phyloP scores from a whole-genome alignment of 23 tunicate genomes.

The Corella eumyota region DNA sequence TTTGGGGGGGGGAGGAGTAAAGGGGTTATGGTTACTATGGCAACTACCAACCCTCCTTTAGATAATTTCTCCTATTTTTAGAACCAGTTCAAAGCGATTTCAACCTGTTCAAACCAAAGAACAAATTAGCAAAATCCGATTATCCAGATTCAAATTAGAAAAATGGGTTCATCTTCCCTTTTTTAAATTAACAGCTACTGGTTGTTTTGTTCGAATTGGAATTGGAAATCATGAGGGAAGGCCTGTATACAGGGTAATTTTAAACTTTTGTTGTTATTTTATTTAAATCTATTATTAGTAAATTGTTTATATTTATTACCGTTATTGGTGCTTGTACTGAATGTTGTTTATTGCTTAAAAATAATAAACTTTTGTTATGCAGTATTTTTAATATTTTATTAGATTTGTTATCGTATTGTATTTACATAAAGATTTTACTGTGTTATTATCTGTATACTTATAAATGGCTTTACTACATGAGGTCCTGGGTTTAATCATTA shows the following conservation, averaged over 20 bases:
- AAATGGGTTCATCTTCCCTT: slow-evolving; percentile 58
- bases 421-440: too few species aligned
- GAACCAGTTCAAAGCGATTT: slow-evolving; percentile 11
- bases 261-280: not conserved
- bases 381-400: too few species aligned
- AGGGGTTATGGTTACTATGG: too few species aligned
- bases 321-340: too few species aligned
- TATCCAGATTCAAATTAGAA: slow-evolving; percentile 61
- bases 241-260: slow-evolving; percentile 82
- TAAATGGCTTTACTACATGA: too few species aligned
- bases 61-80: not conserved
- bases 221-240: slow-evolving; percentile 71
- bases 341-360: too few species aligned
- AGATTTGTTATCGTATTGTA: too few species aligned
- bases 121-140: slow-evolving; percentile 29
- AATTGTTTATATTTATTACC: too few species aligned
- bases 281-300: not conserved
- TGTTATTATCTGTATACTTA: too few species aligned
- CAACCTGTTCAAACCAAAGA: slow-evolving; percentile 49
- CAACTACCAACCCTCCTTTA: not conserved
- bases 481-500: too few species aligned
- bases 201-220: slow-evolving; percentile 81
- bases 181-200: slow-evolving; percentile 34
- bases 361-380: too few species aligned
- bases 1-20: too few species aligned